phyloP scores from a whole-genome alignment of 2,888 invertebrate genomes.

The Empis livida region DNA sequence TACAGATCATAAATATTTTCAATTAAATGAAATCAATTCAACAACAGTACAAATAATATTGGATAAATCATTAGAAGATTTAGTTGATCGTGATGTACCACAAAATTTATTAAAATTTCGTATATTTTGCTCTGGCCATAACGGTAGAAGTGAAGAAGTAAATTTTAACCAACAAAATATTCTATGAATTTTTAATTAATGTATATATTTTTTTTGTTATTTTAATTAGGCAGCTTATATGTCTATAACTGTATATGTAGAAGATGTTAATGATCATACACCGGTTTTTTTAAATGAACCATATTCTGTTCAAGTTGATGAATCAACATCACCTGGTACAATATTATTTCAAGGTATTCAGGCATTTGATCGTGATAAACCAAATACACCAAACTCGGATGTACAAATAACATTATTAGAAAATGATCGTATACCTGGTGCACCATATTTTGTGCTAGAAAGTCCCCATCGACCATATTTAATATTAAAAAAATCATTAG shows the following conservation, averaged over 20 bases:
- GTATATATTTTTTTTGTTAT: background rate
- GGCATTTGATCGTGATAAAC: slow-evolving; percentile 72
- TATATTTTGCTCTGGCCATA: slow-evolving; percentile 46
- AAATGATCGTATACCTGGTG: slow-evolving; percentile 26
- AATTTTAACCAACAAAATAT: slow-evolving; percentile 2
- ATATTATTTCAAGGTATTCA: slow-evolving; percentile 70
- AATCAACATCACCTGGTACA: slow-evolving; percentile 61
- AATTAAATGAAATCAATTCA: slow-evolving; percentile 52
- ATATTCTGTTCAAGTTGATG: slow-evolving; percentile 66
- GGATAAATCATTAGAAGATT: slow-evolving; percentile 61
- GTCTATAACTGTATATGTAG: slow-evolving; percentile 76
- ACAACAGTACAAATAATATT: slow-evolving; percentile 65
- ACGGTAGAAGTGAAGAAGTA: slow-evolving; percentile 32
- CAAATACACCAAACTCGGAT: slow-evolving; percentile 78
- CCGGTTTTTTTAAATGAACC: slow-evolving; percentile 67
- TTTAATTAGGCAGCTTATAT: slow-evolving; percentile 40
- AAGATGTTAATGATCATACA: slow-evolving; percentile 75
- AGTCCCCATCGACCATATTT: slow-evolving; percentile 65
- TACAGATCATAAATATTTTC: slow-evolving; percentile 32
- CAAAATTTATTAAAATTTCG: slow-evolving; percentile 73
- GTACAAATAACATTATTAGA: slow-evolving; percentile 70
- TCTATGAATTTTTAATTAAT: background rate
- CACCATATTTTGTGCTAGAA: slow-evolving; percentile 53
- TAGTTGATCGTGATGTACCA: slow-evolving; percentile 69
- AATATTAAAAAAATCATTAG: slow-evolving; percentile 58